Conservation (phyloP, 2,888 invertebrate genomes). For the Conops quadrifasciatus region DNA sequence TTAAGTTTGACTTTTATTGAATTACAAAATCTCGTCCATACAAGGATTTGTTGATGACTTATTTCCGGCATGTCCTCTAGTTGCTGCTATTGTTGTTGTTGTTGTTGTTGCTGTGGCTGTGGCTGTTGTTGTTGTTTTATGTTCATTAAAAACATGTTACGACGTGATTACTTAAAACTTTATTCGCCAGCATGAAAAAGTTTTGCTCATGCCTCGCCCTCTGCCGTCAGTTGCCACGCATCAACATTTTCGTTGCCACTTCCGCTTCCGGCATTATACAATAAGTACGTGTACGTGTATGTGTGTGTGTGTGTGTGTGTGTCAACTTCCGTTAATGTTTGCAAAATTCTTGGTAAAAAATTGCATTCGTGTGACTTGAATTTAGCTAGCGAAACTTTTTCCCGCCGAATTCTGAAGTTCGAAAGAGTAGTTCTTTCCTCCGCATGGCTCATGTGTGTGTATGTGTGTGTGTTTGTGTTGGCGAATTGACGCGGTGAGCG, state of each 20-base stretch:
- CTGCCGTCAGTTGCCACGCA: background rate
- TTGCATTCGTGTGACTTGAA: constrained; percentile 16
- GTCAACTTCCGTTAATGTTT: constrained; percentile 17
- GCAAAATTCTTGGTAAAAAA: constrained; percentile 15
- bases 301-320: constrained; percentile 9
- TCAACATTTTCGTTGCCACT: constrained; percentile 10
- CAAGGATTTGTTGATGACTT: constrained; percentile 30
- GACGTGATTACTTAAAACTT: constrained; percentile 34
- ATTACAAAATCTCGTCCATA: constrained; percentile 18
- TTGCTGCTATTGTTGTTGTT: constrained; percentile 4
- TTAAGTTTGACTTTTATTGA: constrained; percentile 34
- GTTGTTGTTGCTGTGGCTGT: background rate
- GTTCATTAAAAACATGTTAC: constrained; percentile 35
- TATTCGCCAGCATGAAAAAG: constrained; percentile 1
- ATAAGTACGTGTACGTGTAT: constrained; percentile 8
- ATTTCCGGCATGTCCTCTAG: constrained; percentile 16
- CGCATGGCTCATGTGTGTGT: background rate
- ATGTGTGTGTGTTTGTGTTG: background rate
- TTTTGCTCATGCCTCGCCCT: background rate
- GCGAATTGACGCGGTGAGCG: background rate
- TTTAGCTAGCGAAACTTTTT: constrained; percentile 12
- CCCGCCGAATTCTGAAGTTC: constrained; percentile 5
- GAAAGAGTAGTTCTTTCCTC: background rate
- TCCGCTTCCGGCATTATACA: constrained; percentile 6
- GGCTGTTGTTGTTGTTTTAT: constrained; percentile 14